A percentile compares a stretch with the other conserved stretches of the same genome.
phyloP scores from a whole-genome alignment of 2,888 invertebrate species.

The Tubiluchus corallicola region DNA sequence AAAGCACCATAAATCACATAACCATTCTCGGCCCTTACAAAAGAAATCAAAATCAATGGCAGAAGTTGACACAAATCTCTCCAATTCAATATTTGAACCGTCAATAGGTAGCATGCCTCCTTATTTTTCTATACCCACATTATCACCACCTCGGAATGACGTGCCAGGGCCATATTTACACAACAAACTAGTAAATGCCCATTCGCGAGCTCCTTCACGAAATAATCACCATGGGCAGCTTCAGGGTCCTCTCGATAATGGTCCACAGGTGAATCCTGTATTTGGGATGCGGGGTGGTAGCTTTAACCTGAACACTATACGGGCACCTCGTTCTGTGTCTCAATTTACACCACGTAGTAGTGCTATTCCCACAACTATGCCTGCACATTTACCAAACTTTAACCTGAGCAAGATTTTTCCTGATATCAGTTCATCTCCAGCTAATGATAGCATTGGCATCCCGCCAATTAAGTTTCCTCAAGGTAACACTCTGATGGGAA shows the following conservation, averaged over 20 bases:
- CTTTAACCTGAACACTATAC: conserved; percentile 23
- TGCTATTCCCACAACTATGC: no score
- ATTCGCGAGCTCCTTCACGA: conserved; percentile 18
- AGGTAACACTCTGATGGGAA: conserved; percentile 20
- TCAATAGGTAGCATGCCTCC: conserved; percentile 21
- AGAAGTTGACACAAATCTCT: conserved; percentile 21
- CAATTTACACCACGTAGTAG: conserved; percentile 21
- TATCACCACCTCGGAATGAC: conserved; percentile 22
- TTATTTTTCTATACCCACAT: conserved; percentile 22
- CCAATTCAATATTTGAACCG: conserved; percentile 19
- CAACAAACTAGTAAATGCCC: conserved; percentile 20
- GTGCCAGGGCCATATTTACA: conserved; percentile 22
- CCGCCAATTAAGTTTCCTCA: conserved; percentile 28
- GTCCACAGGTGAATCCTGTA: conserved; percentile 19
- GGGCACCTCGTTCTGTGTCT: conserved; percentile 8
- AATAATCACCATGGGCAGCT: conserved; percentile 12
- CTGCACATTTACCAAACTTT: conserved; percentile 26
- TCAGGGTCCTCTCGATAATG: conserved; percentile 19
- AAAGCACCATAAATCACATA: conserved; percentile 9
- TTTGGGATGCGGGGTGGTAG: conserved; percentile 23
- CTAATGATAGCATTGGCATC: conserved; percentile 21
- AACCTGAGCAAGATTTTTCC: conserved; percentile 25
- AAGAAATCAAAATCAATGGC: conserved; percentile 4
- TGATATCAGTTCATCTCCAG: conserved; percentile 20
- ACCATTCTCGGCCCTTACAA: not conserved